Evolutionary conservation across 1,140 invertebrate genomes (phyloP).

Genomic region (Drosophila nasuta): DNA sequence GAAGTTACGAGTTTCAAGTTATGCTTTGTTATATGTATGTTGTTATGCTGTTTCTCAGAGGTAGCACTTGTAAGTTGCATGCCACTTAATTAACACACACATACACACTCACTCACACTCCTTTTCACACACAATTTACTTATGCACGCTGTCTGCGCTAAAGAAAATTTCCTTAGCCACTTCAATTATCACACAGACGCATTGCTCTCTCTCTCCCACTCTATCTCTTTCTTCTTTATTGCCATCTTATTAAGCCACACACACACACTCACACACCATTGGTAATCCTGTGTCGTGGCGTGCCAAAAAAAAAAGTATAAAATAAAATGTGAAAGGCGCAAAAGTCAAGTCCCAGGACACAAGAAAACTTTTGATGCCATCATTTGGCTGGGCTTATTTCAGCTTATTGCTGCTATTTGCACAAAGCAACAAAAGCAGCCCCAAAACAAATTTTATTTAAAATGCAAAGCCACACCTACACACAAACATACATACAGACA

Average conservation of each 20-base stretch:
- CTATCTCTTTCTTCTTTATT: background rate
- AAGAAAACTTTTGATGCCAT: conserved; percentile 67
- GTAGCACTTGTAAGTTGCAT: conserved; percentile 47
- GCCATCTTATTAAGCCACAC: conserved; percentile 51
- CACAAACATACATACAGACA: conserved; percentile 4
- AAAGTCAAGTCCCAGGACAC: conserved; percentile 52
- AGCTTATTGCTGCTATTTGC: conserved; percentile 78
- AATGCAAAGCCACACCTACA: conserved; percentile 65
- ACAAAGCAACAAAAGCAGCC: conserved; percentile 42
- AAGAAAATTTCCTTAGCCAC: conserved; percentile 7
- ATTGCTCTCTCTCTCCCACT: background rate
- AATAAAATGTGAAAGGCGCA: conserved; percentile 9
- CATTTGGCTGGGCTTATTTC: conserved; percentile 67
- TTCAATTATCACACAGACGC: conserved; percentile 5
- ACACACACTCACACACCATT: conserved; percentile 11
- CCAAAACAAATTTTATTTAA: conserved; percentile 67
- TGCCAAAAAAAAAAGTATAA: conserved; percentile 4
- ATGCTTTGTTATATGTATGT: background rate
- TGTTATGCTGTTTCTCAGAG: background rate
- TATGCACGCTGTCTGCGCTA: conserved; percentile 34
- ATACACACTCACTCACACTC: background rate
- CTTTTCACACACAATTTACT: conserved; percentile 42
- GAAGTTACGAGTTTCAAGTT: conserved; percentile 36
- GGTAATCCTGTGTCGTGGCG: conserved; percentile 44
- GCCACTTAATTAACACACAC: conserved; percentile 70